Base-by-base conservation (phyloP, 2,797 vertebrate genomes). In the Anas bernieri region DNA sequence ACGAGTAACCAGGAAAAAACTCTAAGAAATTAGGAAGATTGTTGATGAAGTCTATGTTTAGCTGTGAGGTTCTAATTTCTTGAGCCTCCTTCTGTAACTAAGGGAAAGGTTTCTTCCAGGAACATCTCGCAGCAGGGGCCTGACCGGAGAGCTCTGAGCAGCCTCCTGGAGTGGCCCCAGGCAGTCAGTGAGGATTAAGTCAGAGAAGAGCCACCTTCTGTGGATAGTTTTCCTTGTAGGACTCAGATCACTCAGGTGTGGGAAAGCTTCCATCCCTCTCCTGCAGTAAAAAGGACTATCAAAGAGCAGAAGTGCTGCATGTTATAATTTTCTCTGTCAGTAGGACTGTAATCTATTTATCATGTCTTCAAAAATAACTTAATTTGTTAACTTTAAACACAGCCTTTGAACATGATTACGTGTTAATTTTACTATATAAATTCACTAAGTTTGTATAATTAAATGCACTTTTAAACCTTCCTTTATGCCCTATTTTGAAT, bases 261-360 rank as follows among this genome's bases (percentile, higher is more conserved):
- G 59, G 75, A 30, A 86, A 43, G 14, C 46, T 66, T 41, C 31
- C 33, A 70, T 70, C 31, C n/a, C n/a, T 82, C 43, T 87, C 33
- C 39, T 81, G 13, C n/a, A 41, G 30, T 83, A 30, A 83, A 94
- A 75, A 18, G 22, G 41, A 64, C 82, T 81, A 48, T 35, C 66
- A 90, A 45, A 88, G 56, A 82, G 28, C 62, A 67, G 55, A 84
- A 89, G 5, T 62, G 20, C 13, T 73, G 31, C 33, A 59, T 45
- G 23, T 48, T 86, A 45, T 59, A 70, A 91, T 92, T 92, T 93
- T 80, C 66, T 84, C 87, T 79, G 66, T 84, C 66, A 86, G 63
- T 45, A 86, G 62, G 89, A 63, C 69, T 91, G 58, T 81, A 94
- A 91, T 94, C 77, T 92, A 50, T 88, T 92, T 93, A 90, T 85